These are phyloP conservation scores for Macrochelys suwanniensis DNA, from an alignment of 2,797 vertebrate species.

Conservation along the genomic window DNA sequence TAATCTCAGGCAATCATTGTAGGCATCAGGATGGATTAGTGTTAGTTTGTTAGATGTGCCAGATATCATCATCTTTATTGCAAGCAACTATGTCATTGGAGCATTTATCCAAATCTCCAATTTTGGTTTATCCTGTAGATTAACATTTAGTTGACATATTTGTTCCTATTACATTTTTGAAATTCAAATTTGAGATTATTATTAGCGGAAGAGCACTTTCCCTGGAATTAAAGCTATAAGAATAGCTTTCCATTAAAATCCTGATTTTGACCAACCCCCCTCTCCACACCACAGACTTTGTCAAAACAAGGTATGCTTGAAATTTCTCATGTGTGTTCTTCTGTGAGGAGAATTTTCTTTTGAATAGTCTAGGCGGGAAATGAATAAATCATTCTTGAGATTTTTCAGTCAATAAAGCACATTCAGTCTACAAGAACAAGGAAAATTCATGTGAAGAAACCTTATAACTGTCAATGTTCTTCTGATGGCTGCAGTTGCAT, in stretches of 20 bases:
- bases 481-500: too few relatives aligned
- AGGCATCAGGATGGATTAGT: not conserved
- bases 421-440: too few relatives aligned
- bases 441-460: too few relatives aligned
- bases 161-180: not conserved
- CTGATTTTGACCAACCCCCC: not conserved
- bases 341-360: too few relatives aligned
- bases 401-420: too few relatives aligned
- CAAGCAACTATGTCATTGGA: not conserved
- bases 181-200: not conserved
- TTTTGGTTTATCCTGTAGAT: not conserved
- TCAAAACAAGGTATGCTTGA: not conserved
- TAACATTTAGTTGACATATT: not conserved
- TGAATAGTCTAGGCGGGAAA: too few relatives aligned
- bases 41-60: not conserved
- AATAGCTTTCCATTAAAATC: not conserved
- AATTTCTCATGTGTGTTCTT: too few relatives aligned
- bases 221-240: not conserved
- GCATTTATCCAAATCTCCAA: not conserved
- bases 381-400: too few relatives aligned
- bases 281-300: accelerated
- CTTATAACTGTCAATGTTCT: too few relatives aligned
- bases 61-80: not conserved
- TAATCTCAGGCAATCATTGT: not conserved
- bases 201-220: not conserved